Percentiles rank a stretch among this genome's conserved stretches.
phyloP scores from a whole-genome alignment of 2,888 invertebrate genomes.

The Oscheius sp. region DNA sequence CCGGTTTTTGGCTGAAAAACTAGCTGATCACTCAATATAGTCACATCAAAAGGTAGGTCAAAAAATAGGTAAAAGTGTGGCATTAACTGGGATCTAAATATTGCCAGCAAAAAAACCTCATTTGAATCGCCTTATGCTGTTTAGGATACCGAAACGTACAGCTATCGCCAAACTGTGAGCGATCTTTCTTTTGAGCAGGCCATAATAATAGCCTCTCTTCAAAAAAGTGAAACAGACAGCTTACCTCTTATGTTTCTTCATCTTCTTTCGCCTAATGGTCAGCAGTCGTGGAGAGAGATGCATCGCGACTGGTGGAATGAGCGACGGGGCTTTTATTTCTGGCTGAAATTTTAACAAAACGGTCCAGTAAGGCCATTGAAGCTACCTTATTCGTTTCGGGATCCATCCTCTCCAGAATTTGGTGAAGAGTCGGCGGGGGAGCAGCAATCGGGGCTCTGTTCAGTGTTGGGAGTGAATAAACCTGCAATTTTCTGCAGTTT shows the following conservation, averaged over 20 bases:
- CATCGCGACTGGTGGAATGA: slow-evolving; percentile 40
- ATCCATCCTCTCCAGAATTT: slow-evolving; percentile 58
- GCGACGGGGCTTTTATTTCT: slow-evolving; percentile 38
- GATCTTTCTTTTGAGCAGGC: too few species aligned
- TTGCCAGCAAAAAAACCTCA: too few species aligned
- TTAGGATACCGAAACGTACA: too few species aligned
- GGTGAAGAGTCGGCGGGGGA: slow-evolving; percentile 46
- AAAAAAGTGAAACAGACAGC: not conserved
- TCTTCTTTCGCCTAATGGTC: slow-evolving; percentile 69
- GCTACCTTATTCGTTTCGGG: slow-evolving; percentile 46
- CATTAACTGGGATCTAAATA: too few species aligned
- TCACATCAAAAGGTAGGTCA: too few species aligned
- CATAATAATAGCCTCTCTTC: too few species aligned
- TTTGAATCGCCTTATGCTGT: too few species aligned
- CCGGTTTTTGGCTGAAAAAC: too few species aligned
- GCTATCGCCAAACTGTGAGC: too few species aligned
- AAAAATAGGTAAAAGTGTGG: too few species aligned
- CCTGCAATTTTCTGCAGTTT: slow-evolving; percentile 29
- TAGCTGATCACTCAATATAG: too few species aligned
- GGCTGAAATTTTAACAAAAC: slow-evolving; percentile 31
- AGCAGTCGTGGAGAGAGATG: slow-evolving; percentile 59
- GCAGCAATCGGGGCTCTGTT: slow-evolving; percentile 50
- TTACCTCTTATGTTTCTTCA: slow-evolving; percentile 70
- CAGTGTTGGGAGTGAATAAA: slow-evolving; percentile 62
- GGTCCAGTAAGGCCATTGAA: not conserved